A percentile compares a stretch with the other conserved stretches of the same genome.
Conservation (phyloP, 2,113 vertebrate species). For the Ophthalmolycus amberensis region DNA sequence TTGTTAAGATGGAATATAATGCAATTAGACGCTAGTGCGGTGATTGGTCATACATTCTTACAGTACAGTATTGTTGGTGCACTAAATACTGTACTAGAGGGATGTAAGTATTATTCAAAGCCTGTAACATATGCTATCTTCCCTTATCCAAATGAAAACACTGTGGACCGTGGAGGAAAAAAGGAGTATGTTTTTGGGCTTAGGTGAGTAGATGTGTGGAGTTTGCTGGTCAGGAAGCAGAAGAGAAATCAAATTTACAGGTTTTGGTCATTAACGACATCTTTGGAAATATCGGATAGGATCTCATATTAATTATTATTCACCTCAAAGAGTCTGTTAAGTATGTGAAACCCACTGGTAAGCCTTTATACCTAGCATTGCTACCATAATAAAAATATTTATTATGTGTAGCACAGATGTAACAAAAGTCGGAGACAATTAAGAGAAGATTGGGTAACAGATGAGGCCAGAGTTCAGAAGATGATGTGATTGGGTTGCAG, state of each 20-base stretch:
- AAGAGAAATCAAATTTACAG: not conserved
- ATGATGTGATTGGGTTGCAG: constrained; percentile 59
- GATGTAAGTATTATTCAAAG: too few relatives aligned
- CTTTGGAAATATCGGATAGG: not conserved
- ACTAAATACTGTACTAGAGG: too few relatives aligned
- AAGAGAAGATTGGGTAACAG: not conserved
- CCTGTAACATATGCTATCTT: too few relatives aligned
- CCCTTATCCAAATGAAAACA: too few relatives aligned
- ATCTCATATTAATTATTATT: not conserved
- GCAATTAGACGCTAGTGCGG: not conserved
- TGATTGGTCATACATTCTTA: too few relatives aligned
- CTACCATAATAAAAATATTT: not conserved
- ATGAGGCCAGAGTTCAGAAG: constrained; percentile 12
- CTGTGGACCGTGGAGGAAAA: too few relatives aligned
- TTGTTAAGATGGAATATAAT: not conserved
- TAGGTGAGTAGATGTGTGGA: not conserved
- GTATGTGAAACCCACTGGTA: not conserved
- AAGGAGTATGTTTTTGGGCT: not conserved
- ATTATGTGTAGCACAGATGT: not conserved
- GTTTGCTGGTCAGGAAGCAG: not conserved
- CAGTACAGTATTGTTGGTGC: too few relatives aligned
- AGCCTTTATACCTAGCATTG: not conserved
- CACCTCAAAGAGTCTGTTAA: not conserved
- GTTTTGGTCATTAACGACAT: not conserved
- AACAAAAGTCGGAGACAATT: not conserved